A percentile compares a stretch with the other conserved stretches of the same genome.
Conservation (phyloP, 2,888 invertebrate genomes). For the Eudemis profundana region DNA sequence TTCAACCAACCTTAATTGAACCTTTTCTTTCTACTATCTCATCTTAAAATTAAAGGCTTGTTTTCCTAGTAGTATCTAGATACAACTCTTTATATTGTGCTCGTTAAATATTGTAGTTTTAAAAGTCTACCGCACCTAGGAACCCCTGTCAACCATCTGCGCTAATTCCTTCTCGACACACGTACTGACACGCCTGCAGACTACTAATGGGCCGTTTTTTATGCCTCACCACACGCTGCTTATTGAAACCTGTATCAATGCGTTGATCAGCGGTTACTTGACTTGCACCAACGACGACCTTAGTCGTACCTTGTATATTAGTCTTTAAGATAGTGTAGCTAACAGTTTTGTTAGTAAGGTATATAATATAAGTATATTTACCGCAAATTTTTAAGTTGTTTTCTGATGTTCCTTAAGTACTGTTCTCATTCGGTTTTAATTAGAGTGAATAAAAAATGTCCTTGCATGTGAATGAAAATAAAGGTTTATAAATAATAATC, state of each 20-base stretch:
- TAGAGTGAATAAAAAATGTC: no score
- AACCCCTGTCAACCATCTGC: constrained; percentile 58
- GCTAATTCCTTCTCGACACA: constrained; percentile 67
- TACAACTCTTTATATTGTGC: not conserved
- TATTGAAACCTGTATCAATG: constrained; percentile 79
- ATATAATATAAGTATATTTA: no score
- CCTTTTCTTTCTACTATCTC: no score
- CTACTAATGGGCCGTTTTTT: constrained; percentile 76
- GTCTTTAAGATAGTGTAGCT: constrained; percentile 14
- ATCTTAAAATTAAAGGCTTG: no score
- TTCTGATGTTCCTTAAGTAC: no score
- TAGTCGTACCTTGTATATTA: constrained; percentile 3
- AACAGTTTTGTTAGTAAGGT: not conserved
- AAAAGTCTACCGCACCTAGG: constrained; percentile 56
- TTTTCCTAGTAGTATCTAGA: no score
- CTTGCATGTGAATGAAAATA: no score
- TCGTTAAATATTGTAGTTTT: not conserved
- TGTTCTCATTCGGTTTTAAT: no score
- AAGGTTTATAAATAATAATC: no score
- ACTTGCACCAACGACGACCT: constrained; percentile 52
- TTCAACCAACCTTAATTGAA: no score
- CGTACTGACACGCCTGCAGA: constrained; percentile 69
- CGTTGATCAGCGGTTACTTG: constrained; percentile 66
- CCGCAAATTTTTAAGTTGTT: no score
- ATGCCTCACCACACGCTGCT: constrained; percentile 74